These are phyloP conservation scores for Reinhardtius hippoglossoides DNA, from an alignment of 2,113 vertebrate species.

Conservation along the genomic window DNA sequence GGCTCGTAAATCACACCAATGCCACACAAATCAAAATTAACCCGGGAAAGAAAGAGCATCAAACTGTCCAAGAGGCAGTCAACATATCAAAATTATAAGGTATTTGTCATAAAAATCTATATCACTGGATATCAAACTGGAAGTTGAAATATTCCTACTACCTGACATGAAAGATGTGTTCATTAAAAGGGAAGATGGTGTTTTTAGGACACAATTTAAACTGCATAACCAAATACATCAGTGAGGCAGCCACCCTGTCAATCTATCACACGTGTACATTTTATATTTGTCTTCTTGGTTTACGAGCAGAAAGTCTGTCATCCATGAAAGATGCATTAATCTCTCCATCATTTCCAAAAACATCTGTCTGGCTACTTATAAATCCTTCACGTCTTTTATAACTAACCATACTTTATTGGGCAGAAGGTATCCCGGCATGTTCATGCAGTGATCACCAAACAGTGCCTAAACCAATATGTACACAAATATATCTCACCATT, in stretches of 20 bases:
- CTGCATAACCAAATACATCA: not conserved
- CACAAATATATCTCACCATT: conserved; percentile 7
- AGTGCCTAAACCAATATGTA: conserved; percentile 1
- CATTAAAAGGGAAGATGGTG: not conserved
- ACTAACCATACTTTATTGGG: conserved; percentile 8
- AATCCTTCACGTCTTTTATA: conserved; percentile 2
- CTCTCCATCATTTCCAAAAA: not conserved
- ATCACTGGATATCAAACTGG: not conserved
- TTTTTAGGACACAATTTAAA: not conserved
- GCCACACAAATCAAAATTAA: not conserved
- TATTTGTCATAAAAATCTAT: not conserved
- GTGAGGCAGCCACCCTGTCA: not conserved
- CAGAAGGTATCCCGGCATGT: not conserved
- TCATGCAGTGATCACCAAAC: not conserved
- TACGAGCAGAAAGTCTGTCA: not conserved
- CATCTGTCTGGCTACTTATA: not conserved
- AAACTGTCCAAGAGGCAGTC: not conserved
- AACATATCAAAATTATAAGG: not conserved
- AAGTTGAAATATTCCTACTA: not conserved
- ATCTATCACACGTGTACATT: not conserved
- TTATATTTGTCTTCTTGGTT: not conserved
- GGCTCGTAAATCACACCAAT: not conserved
- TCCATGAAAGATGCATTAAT: not conserved
- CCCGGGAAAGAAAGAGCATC: not conserved
- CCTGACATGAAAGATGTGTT: not conserved